Evolutionary conservation across 64 coral and sea anemone genomes (phyloP).

Genomic region (Porites lutea): DNA sequence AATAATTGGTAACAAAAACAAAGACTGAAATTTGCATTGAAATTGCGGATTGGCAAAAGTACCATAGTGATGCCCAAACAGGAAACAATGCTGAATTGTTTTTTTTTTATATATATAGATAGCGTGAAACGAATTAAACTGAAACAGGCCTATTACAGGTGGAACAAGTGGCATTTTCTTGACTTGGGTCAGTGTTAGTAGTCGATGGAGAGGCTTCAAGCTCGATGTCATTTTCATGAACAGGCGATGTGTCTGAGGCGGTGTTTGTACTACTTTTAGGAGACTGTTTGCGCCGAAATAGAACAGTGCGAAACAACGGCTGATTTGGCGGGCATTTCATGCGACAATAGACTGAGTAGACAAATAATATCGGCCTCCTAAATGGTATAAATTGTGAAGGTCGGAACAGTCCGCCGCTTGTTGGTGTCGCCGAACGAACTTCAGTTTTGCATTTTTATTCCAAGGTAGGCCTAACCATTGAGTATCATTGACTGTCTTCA

Average conservation of each 20-base stretch:
- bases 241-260: neutral
- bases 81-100: too few species aligned
- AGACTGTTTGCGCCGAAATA: neutral
- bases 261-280: neutral
- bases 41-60: too few species aligned
- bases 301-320: neutral
- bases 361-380: slow-evolving; percentile 16
- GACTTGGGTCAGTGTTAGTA: neutral
- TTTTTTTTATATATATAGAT: too few species aligned
- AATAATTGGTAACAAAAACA: neutral
- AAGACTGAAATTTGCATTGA: too few species aligned
- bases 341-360: neutral
- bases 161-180: neutral
- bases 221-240: neutral
- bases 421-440: neutral
- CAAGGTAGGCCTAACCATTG: neutral
- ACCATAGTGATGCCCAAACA: too few species aligned
- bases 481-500: neutral
- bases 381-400: neutral
- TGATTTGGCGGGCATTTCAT: neutral
- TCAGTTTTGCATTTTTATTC: neutral
- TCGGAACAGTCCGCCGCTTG: neutral
- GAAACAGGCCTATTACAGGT: neutral
- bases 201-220: neutral
- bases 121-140: too few species aligned